Evolutionary conservation across 1,140 invertebrate species (phyloP), one percentile per base, ranked within the genome.

Genomic region (Eubasilissa regina): DNA sequence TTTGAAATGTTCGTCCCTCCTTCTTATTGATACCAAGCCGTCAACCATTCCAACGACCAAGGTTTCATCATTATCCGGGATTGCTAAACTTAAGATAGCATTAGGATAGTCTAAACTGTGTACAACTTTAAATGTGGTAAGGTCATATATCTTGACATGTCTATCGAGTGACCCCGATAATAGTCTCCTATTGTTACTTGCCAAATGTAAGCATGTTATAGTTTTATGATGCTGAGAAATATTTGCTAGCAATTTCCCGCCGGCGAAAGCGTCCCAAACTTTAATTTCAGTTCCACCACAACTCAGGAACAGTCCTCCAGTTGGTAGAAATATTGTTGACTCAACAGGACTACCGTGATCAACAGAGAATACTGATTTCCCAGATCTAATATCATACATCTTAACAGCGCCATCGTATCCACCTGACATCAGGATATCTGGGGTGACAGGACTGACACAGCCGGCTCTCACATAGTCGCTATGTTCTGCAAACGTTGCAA

Each of bases 91-190:
- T 6, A 99, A 89, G 64, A 99, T 92, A 25, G 96, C 92, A 89
- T 97, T 98, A 8, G 97, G 94, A 87, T 96, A 98, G 85, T 96
- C 94, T 21, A 98, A 89, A 12, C 95, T 95, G 84, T 98, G 95
- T 11, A 98, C 93, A 1, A 94, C 91, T 89, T 96, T 94, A 85
- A 97, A 98, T 0, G 93, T 94, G 73, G 92, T 91, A 60, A 96
- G 90, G 86, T 99, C 95, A 88, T 98, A 98, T 82, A 99, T 93
- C 90, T 99, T 99, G 0, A 99, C 94, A 89, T 98, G 96, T 83
- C 95, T 92, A 85, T 99, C 98, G 56, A 99, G 89, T 3, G 96
- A 97, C 7, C 94, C 96, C 9, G 97, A 98, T 80, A 99, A 85
- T 48, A 99, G 89, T 84, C 95, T 91, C 76, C 92, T 93, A 25